phyloP scores from a whole-genome alignment of 2,113 vertebrate species.

The Psilopogon haemacephalus region DNA sequence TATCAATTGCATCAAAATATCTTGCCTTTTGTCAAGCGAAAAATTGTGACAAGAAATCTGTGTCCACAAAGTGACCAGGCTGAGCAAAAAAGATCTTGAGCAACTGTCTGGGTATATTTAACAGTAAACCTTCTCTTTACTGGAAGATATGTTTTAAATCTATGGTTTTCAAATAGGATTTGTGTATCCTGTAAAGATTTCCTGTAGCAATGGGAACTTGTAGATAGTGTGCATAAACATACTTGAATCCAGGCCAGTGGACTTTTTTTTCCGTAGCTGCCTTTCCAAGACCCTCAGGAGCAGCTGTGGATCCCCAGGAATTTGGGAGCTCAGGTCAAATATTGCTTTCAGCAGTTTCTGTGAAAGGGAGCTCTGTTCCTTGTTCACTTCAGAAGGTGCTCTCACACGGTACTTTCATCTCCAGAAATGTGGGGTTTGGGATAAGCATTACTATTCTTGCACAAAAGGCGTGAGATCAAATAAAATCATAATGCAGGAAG shows the following conservation, averaged over 20 bases:
- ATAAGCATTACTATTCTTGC: background rate
- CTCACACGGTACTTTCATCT: background rate
- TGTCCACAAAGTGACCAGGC: background rate
- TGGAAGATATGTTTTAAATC: conserved; percentile 35
- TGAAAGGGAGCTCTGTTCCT: background rate
- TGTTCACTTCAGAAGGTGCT: background rate
- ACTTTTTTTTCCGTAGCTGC: background rate
- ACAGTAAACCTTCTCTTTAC: conserved; percentile 30
- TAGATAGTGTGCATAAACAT: background rate
- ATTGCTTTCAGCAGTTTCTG: background rate
- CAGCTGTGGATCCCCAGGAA: conserved; percentile 1
- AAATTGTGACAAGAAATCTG: background rate
- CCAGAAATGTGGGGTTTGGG: background rate
- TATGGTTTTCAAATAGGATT: conserved; percentile 47
- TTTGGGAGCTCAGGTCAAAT: background rate
- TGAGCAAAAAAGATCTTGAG: background rate
- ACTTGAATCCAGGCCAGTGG: background rate
- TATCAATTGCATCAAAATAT: background rate
- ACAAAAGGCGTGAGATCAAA: background rate
- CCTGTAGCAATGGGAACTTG: conserved; percentile 20
- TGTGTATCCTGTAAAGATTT: conserved; percentile 26
- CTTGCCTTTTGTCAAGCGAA: background rate
- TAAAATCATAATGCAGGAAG: accelerated
- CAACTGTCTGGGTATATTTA: conserved; percentile 1
- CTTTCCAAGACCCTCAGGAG: background rate